Evolutionary conservation across 1,140 invertebrate species (phyloP).

Genomic region (Euwallacea fornicatus): DNA sequence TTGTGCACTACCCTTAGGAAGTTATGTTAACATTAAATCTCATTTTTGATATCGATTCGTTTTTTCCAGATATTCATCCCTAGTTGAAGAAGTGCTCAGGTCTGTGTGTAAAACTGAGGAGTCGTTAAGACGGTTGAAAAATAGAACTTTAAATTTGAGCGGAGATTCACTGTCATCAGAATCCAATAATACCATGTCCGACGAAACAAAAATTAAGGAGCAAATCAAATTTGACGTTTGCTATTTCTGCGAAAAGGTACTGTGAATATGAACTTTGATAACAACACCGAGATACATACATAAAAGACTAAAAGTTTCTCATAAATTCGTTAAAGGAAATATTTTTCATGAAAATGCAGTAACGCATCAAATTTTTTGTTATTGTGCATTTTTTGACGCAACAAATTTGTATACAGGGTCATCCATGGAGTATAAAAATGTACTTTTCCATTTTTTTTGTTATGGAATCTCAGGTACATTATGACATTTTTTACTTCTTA

Average conservation of each 20-base stretch:
- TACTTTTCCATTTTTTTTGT: too few species aligned
- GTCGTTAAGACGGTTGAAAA: slow-evolving; percentile 84
- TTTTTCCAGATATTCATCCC: slow-evolving; percentile 71
- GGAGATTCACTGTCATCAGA: slow-evolving; percentile 57
- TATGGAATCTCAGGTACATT: too few species aligned
- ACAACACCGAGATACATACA: not conserved
- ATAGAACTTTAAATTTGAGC: slow-evolving; percentile 60
- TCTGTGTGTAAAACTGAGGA: slow-evolving; percentile 95
- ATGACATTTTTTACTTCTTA: too few species aligned
- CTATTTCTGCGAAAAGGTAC: slow-evolving; percentile 47
- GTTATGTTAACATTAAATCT: too few species aligned
- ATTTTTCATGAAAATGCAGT: too few species aligned
- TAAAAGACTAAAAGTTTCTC: too few species aligned
- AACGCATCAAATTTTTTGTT: too few species aligned
- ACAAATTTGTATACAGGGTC: too few species aligned
- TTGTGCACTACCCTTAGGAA: too few species aligned
- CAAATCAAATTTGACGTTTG: slow-evolving; percentile 86
- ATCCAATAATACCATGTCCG: slow-evolving; percentile 60
- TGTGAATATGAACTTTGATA: slow-evolving; percentile 2
- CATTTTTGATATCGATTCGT: slow-evolving; percentile 34
- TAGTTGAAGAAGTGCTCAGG: slow-evolving; percentile 83
- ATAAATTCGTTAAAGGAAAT: too few species aligned
- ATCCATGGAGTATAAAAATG: too few species aligned
- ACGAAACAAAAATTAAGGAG: slow-evolving; percentile 92
- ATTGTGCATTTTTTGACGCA: too few species aligned